Conservation (phyloP, 2,113 vertebrate species). For the Ochotona princeps region DNA sequence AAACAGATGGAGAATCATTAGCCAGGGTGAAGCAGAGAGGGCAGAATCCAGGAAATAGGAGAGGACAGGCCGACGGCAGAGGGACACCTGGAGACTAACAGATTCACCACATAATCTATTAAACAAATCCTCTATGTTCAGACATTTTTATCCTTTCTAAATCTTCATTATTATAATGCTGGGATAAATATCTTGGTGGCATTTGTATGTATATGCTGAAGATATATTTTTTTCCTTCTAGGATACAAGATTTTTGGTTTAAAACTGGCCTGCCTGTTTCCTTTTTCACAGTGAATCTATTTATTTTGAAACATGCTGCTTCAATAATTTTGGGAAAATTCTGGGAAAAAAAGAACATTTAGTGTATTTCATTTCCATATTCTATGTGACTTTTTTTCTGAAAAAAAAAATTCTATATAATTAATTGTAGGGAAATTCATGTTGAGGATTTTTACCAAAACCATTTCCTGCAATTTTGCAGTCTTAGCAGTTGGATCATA, state of each 20-base stretch:
- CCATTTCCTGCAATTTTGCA: background rate
- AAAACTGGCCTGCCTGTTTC: background rate
- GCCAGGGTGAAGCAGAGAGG: too few species aligned
- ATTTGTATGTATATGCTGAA: slow-evolving; percentile 10
- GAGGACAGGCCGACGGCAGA: too few species aligned
- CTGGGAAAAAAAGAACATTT: background rate
- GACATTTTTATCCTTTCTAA: background rate
- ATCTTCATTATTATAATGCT: background rate
- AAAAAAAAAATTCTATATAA: background rate
- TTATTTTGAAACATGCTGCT: slow-evolving; percentile 1
- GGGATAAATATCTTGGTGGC: background rate
- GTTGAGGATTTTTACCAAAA: background rate
- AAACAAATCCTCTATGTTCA: background rate
- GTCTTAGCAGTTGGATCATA: background rate
- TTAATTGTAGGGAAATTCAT: background rate
- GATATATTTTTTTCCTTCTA: background rate
- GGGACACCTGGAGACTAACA: background rate
- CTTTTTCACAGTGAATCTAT: slow-evolving; percentile 28
- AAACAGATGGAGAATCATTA: too few species aligned
- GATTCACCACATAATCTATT: background rate
- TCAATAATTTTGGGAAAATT: background rate
- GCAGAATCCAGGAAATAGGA: too few species aligned
- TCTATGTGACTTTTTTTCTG: background rate
- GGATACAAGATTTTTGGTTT: background rate
- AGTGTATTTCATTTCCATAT: background rate